Evolutionary conservation across 2,888 invertebrate species (phyloP).

Genomic region (Drosophila suboccidentalis): DNA sequence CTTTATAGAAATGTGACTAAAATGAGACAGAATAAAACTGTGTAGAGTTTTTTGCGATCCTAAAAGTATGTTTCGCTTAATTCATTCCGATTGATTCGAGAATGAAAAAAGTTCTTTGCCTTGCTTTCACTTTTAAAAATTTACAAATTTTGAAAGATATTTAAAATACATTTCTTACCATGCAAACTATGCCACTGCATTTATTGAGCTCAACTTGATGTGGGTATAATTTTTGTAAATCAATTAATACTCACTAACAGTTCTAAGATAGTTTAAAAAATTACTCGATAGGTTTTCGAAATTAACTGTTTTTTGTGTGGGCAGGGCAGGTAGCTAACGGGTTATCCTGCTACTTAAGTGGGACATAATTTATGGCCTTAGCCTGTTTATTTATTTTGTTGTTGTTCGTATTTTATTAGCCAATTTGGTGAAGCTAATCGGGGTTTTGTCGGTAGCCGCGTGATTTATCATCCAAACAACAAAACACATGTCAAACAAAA

Average conservation of each 20-base stretch:
- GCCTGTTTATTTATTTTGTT: constrained; percentile 10
- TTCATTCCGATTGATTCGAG: not conserved
- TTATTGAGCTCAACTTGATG: not conserved
- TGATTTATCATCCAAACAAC: constrained; percentile 57
- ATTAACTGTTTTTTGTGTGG: not conserved
- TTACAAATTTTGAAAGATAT: too few species aligned
- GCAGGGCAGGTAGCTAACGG: not conserved
- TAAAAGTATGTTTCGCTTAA: constrained; percentile 6
- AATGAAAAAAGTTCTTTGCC: not conserved
- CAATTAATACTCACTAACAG: not conserved
- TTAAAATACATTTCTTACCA: too few species aligned
- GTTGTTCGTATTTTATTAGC: constrained; percentile 17
- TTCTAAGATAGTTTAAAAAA: not conserved
- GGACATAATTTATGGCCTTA: constrained; percentile 26
- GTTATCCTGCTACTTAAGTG: constrained; percentile 12
- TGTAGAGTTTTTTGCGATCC: not conserved
- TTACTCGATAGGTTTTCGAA: not conserved
- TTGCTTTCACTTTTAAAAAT: too few species aligned
- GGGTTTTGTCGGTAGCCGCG: constrained; percentile 36
- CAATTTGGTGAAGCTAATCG: constrained; percentile 60
- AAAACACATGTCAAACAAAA: constrained; percentile 33
- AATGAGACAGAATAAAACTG: too few species aligned
- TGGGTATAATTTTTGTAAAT: not conserved
- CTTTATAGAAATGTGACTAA: too few species aligned
- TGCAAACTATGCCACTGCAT: too few species aligned